phyloP scores from a whole-genome alignment of 2,888 invertebrate genomes.

The Cabera pusaria region DNA sequence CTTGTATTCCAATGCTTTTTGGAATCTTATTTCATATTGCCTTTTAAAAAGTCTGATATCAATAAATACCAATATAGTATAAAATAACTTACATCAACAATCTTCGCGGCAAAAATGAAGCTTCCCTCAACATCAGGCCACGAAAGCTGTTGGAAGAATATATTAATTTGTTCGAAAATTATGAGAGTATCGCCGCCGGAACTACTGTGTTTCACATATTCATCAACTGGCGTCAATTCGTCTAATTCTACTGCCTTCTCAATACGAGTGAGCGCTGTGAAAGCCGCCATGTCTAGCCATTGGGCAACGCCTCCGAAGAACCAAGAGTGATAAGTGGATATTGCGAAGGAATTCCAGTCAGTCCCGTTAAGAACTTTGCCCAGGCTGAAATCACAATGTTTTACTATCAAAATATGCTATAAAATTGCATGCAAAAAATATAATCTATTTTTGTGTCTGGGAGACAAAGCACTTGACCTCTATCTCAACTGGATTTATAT shows the following conservation, averaged over 20 bases:
- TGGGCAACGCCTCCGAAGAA: slow-evolving; percentile 96
- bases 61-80: too few relatives aligned
- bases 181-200: slow-evolving; percentile 96
- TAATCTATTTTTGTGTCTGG: too few relatives aligned
- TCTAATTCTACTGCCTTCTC: slow-evolving; percentile 96
- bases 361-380: slow-evolving; percentile 87
- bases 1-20: too few relatives aligned
- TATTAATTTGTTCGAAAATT: slow-evolving; percentile 96
- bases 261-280: slow-evolving; percentile 93
- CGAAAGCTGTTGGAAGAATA: slow-evolving; percentile 97
- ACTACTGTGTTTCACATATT: slow-evolving; percentile 95
- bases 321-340: slow-evolving; percentile 92
- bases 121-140: slow-evolving; percentile 98
- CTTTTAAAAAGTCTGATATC: too few relatives aligned
- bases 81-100: slow-evolving; percentile 89
- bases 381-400: slow-evolving; percentile 76
- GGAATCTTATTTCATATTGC: too few relatives aligned
- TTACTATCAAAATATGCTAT: too few relatives aligned
- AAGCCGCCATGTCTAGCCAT: slow-evolving; percentile 97
- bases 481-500: too few relatives aligned
- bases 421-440: too few relatives aligned
- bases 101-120: slow-evolving; percentile 96
- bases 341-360: slow-evolving; percentile 85
- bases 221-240: slow-evolving; percentile 89
- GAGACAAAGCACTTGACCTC: too few relatives aligned